Base-by-base conservation (phyloP, 2,888 invertebrate genomes). In the Mythimna loreyi region DNA sequence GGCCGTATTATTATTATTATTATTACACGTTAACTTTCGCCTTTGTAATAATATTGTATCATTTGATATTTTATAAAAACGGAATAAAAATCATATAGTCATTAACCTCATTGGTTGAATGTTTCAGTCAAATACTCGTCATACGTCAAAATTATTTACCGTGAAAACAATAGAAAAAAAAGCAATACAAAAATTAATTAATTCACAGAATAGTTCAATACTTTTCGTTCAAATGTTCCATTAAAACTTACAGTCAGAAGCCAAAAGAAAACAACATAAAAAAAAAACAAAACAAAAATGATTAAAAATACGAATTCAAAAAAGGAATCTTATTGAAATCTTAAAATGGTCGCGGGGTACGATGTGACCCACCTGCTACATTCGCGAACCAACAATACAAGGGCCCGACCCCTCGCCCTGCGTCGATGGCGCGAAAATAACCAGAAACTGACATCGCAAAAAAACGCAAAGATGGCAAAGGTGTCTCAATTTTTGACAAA, bases 401-500 rank as follows among this genome's bases (percentile, higher is more conserved):
- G 86, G 87, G 89, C 90, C 85, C 91, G 92, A 94, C 94, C 94
- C 94, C 56, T 91, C 90, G 91, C 92, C 91, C 81, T 84, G 72
- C 77, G 81, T 83, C 85, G 19, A 78, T 28, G 25, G 62, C 78
- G 78, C 78, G 86, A 83, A 84, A 87, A 87, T 91, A 93, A 92
- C 82, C 64, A 92, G 90, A 86, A 85, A 81, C 83, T 85, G 83
- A 87, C 89, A 89, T 87, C 84, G 86, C 83, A 90, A 92, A 95
- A 95, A 94, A 94, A 89, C 89, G 89, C 79, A 94, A 95, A 94
- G 95, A 96, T 96, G 92, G 86, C 94, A 95, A 96, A 96, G 95
- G 95, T 95, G 96, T 96, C 95, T 94, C 92, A 92, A 92, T 93
- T 95, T 93, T 92, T 87, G 85, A 85, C 90, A 89, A 92, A 71